Conservation (phyloP, 2,888 invertebrate species). For the Drepanosiphum platanoidis region DNA sequence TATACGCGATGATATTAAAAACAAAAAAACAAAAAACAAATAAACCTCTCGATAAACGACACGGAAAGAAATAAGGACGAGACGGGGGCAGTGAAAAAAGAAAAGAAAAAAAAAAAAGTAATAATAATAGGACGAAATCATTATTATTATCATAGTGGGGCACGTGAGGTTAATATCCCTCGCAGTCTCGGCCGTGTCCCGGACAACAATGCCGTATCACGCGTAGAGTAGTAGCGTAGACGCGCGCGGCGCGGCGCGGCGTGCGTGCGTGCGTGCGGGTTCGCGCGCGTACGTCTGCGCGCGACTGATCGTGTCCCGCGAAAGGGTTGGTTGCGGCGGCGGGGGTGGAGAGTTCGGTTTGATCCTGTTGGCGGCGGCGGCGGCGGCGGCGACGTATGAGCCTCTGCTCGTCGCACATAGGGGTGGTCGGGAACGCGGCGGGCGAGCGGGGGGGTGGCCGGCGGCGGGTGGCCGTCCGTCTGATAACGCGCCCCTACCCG, state of each 20-base stretch:
- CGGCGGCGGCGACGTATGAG: neutral
- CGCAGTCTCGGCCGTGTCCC: neutral
- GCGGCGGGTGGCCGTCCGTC: conserved; percentile 36
- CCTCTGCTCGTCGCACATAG: neutral
- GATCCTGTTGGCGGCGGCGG: conserved; percentile 3
- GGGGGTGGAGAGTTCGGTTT: neutral
- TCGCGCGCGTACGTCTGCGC: neutral
- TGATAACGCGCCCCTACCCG: conserved; percentile 63
- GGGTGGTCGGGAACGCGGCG: conserved; percentile 26
- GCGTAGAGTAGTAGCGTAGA: too few species aligned
- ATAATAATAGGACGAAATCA: conserved; percentile 3
- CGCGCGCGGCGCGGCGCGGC: neutral
- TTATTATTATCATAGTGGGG: neutral
- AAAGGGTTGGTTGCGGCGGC: neutral
- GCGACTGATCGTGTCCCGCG: neutral
- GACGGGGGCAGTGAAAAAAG: neutral
- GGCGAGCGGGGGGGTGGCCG: conserved; percentile 44
- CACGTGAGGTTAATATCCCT: conserved; percentile 21
- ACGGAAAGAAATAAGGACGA: neutral
- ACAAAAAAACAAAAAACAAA: neutral
- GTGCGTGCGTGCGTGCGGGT: conserved; percentile 4
- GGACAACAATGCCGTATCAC: too few species aligned
- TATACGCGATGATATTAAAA: neutral
- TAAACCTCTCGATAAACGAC: neutral
- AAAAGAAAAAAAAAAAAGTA: neutral